These are phyloP conservation scores for Coenonympha glycerion DNA, from an alignment of 2,888 invertebrate species.

Conservation along the genomic window DNA sequence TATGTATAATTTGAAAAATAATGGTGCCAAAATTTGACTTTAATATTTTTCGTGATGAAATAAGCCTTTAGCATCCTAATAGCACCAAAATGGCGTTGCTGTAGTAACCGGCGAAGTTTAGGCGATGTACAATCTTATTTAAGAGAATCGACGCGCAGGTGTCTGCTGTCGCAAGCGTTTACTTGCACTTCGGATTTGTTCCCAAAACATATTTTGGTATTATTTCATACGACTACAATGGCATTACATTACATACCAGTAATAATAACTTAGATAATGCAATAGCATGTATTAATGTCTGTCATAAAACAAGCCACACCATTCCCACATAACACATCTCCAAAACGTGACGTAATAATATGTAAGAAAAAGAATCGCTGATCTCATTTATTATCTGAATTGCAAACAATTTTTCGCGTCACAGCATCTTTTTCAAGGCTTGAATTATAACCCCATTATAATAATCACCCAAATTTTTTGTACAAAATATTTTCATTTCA, in stretches of 20 bases:
- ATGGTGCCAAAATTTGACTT: too few relatives aligned
- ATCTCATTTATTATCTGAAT: slow-evolving; percentile 11
- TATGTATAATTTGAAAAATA: too few relatives aligned
- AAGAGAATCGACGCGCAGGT: too few relatives aligned
- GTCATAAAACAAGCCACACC: background rate
- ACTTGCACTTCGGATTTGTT: too few relatives aligned
- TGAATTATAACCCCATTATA: slow-evolving; percentile 23
- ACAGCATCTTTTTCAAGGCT: slow-evolving; percentile 19
- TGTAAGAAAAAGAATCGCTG: background rate
- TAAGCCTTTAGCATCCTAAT: too few relatives aligned
- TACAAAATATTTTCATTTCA: slow-evolving; percentile 24
- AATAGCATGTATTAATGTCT: background rate
- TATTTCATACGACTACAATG: too few relatives aligned
- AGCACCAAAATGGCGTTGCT: too few relatives aligned
- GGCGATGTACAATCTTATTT: too few relatives aligned
- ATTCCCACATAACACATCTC: background rate
- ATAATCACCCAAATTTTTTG: slow-evolving; percentile 20
- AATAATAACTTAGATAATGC: background rate
- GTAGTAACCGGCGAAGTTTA: too few relatives aligned
- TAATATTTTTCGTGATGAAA: too few relatives aligned
- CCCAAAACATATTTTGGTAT: background rate
- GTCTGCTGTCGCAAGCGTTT: too few relatives aligned
- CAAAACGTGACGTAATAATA: background rate
- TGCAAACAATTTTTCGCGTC: slow-evolving; percentile 18
- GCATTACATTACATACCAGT: background rate